These are phyloP conservation scores for Pluvialis apricaria DNA, from an alignment of 2,113 vertebrate genomes.

Conservation along the genomic window DNA sequence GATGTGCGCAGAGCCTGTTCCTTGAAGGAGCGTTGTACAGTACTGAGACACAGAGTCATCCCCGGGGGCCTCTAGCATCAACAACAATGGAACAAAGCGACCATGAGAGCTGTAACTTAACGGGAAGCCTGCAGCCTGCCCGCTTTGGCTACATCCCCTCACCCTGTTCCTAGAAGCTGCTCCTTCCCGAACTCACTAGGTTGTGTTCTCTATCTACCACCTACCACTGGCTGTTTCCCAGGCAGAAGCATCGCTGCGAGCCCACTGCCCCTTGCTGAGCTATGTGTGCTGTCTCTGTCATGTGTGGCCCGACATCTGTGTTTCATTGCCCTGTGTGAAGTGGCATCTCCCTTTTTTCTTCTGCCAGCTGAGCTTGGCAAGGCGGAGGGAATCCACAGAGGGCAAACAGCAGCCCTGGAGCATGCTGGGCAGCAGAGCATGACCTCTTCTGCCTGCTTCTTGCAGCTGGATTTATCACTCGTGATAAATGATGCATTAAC, in stretches of 20 bases:
- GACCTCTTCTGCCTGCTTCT: neutral
- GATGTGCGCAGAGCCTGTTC: neutral
- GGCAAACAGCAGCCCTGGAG: neutral
- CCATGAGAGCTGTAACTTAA: neutral
- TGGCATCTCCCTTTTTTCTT: neutral
- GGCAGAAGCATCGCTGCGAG: neutral
- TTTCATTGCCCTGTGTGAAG: neutral
- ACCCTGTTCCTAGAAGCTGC: neutral
- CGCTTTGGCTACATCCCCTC: accelerated
- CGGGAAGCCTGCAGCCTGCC: neutral
- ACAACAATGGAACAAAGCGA: slow-evolving; percentile 24
- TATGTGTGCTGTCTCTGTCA: neutral
- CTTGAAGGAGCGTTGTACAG: neutral
- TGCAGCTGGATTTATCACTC: neutral
- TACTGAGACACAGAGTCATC: neutral
- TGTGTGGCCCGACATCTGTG: slow-evolving; percentile 29
- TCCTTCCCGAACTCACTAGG: neutral
- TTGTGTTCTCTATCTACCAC: neutral
- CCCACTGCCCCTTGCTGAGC: neutral
- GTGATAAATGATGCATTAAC: neutral
- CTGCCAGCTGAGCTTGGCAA: neutral
- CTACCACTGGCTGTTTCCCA: neutral
- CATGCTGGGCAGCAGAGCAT: accelerated
- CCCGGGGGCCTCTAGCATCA: neutral
- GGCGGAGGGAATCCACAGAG: accelerated